Evolutionary conservation across 2,888 invertebrate species (phyloP).

Genomic region (Leucophora obtusa): DNA sequence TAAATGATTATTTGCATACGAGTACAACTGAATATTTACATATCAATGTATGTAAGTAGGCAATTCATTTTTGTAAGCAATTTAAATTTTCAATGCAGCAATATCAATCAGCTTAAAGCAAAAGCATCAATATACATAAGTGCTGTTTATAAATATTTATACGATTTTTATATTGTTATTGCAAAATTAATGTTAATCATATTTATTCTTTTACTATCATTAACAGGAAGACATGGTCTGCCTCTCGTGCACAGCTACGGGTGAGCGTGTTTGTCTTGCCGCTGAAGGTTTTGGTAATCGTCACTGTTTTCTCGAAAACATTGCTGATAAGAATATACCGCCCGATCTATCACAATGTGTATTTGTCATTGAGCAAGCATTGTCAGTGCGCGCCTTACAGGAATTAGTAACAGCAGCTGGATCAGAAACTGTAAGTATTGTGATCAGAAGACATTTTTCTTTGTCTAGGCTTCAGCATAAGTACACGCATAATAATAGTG

Average conservation of each 20-base stretch:
- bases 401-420: slow-evolving; percentile 98
- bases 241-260: slow-evolving; percentile 97
- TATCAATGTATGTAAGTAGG: too few relatives aligned
- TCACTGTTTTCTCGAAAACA: slow-evolving; percentile 99
- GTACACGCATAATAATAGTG: too few relatives aligned
- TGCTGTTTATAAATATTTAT: neutral
- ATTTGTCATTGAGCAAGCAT: slow-evolving; percentile 99
- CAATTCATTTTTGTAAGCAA: neutral
- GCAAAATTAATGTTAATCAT: slow-evolving; percentile 17
- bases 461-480: slow-evolving; percentile 42
- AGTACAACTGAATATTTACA: too few relatives aligned
- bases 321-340: slow-evolving; percentile 98
- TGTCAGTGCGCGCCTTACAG: slow-evolving; percentile 98
- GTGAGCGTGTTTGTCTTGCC: slow-evolving; percentile 97
- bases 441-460: neutral
- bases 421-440: slow-evolving; percentile 90
- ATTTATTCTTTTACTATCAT: slow-evolving; percentile 2
- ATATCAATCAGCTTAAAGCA: slow-evolving; percentile 19
- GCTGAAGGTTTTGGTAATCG: slow-evolving; percentile 99
- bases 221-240: slow-evolving; percentile 99
- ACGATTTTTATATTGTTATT: neutral
- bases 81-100: neutral
- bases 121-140: slow-evolving; percentile 1
- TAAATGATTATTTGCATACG: too few relatives aligned
- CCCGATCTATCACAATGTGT: slow-evolving; percentile 99